Conservation (phyloP, 2,797 vertebrate species). For the Buphagus erythrorhynchus region DNA sequence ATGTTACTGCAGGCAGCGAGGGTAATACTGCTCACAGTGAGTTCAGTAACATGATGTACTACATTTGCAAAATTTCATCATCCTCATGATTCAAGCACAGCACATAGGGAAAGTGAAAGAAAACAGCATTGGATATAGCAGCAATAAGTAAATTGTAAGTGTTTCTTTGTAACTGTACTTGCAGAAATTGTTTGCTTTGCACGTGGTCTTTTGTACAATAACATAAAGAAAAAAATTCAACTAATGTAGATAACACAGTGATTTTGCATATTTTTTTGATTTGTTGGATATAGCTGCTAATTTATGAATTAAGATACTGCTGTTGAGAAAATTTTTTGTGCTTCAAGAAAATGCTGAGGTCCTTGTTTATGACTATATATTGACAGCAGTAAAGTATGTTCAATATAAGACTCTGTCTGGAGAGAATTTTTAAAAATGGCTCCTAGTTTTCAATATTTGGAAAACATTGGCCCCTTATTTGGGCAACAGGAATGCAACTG, state of each 20-base stretch:
- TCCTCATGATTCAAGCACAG: slow-evolving; percentile 22
- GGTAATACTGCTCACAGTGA: slow-evolving; percentile 32
- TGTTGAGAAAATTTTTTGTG: slow-evolving; percentile 1
- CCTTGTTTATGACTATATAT: neutral
- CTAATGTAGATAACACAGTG: slow-evolving; percentile 40
- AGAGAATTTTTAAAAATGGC: neutral
- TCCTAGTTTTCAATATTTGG: slow-evolving; percentile 17
- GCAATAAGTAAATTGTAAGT: slow-evolving; percentile 90
- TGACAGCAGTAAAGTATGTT: slow-evolving; percentile 34
- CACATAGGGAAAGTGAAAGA: slow-evolving; percentile 57
- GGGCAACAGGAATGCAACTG: slow-evolving; percentile 23
- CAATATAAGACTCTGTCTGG: neutral
- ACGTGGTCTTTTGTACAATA: slow-evolving; percentile 84
- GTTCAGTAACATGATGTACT: slow-evolving; percentile 42
- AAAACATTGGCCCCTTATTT: slow-evolving; percentile 9
- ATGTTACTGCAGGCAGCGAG: slow-evolving; percentile 13
- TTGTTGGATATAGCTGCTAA: slow-evolving; percentile 22
- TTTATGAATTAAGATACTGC: slow-evolving; percentile 17
- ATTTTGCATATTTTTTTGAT: slow-evolving; percentile 29
- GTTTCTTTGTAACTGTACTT: slow-evolving; percentile 85
- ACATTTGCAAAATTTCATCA: slow-evolving; percentile 16
- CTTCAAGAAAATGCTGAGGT: slow-evolving; percentile 16
- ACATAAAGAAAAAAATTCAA: slow-evolving; percentile 52
- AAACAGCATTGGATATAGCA: slow-evolving; percentile 86
- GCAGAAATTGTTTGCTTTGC: slow-evolving; percentile 88